Base-by-base conservation (phyloP, 2,888 invertebrate genomes). In the Vannuccia rotundouncinata region DNA sequence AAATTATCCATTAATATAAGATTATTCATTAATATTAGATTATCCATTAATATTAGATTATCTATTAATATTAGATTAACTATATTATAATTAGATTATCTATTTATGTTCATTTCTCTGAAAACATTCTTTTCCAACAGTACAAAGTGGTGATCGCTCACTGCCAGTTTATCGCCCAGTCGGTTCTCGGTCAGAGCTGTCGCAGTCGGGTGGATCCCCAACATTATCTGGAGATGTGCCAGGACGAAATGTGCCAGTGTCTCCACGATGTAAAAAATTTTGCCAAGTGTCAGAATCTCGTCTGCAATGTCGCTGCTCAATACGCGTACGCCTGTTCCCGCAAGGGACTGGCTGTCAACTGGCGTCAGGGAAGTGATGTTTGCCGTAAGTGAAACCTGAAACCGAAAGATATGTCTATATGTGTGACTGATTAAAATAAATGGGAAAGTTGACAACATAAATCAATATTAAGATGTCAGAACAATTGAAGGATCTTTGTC, bases 381-480 rank as follows among this genome's bases (percentile, higher is more conserved):
- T 83, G 83, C 75, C 66, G 83, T 82, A 77, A 83, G 81, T 81
- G 13, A n/a, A n/a, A n/a, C n/a, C n/a, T n/a, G n/a, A n/a, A n/a
- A n/a, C n/a, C n/a, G n/a, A n/a, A n/a, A n/a, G n/a, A n/a, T n/a
- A n/a, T n/a, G n/a, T n/a, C n/a, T n/a, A n/a, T n/a, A n/a, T n/a
- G n/a, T n/a, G n/a, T n/a, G n/a, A n/a, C n/a, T n/a, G n/a, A n/a
- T n/a, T n/a, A n/a, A n/a, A n/a, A n/a, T n/a, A n/a, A n/a, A n/a
- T n/a, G n/a, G n/a, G n/a, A n/a, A n/a, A n/a, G n/a, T n/a, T n/a
- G n/a, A n/a, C n/a, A n/a, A n/a, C n/a, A n/a, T n/a, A n/a, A n/a
- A n/a, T n/a, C n/a, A n/a, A n/a, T n/a, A n/a, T 45, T 45, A 45
- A 45, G 10, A 5, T 45, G 17, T 45, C 5, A 10, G 17, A 5